phyloP scores from a whole-genome alignment of 2,888 invertebrate species.

The Acleris holmiana region DNA sequence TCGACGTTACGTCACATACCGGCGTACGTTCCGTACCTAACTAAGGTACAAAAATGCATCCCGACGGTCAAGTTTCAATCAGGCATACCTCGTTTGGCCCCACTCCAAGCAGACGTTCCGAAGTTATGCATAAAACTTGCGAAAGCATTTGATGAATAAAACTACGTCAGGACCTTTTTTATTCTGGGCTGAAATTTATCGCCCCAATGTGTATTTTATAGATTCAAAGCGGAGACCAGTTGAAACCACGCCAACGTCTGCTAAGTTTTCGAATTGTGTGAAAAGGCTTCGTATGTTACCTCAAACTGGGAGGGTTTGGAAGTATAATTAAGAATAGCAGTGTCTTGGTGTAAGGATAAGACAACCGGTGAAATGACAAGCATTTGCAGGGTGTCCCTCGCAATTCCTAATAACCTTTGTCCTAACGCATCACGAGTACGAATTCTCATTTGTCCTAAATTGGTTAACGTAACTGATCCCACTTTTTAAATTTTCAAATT shows the following conservation, averaged over 20 bases:
- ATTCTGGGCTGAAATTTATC: constrained; percentile 59
- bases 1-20: too few species aligned
- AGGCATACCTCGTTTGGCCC: constrained; percentile 56
- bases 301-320: background rate
- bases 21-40: background rate
- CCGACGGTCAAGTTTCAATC: constrained; percentile 44
- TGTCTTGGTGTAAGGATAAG: too few species aligned
- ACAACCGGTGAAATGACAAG: too few species aligned
- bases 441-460: too few species aligned
- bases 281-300: constrained; percentile 47
- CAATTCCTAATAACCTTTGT: too few species aligned
- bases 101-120: constrained; percentile 67
- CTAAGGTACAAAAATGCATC: constrained; percentile 17
- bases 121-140: constrained; percentile 67
- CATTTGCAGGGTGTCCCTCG: too few species aligned
- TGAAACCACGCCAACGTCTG: constrained; percentile 60
- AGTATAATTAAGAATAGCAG: background rate
- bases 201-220: constrained; percentile 61
- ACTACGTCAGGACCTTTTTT: constrained; percentile 56
- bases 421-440: too few species aligned
- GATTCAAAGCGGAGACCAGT: constrained; percentile 50
- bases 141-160: constrained; percentile 67
- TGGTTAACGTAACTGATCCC: too few species aligned
- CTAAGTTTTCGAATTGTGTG: constrained; percentile 53
- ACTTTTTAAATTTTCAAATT: too few species aligned